A percentile compares a stretch with the other conserved stretches of the same genome.
Conservation (phyloP, 2,888 invertebrate species). For the Apotomis turbidana region DNA sequence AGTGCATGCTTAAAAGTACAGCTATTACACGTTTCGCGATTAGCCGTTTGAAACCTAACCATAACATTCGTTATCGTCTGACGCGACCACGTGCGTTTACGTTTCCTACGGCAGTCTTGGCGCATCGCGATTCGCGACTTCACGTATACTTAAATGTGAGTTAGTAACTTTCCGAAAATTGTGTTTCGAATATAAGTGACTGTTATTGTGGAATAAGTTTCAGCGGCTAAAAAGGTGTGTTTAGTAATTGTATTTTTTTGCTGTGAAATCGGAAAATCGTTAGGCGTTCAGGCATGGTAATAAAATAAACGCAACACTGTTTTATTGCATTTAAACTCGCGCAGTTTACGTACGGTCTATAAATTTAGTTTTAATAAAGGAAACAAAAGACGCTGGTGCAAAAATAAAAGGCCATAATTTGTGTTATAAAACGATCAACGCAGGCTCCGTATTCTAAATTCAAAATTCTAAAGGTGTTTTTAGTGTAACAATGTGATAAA, state of each 20-base stretch:
- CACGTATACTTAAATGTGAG: slow-evolving; percentile 49
- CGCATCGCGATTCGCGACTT: slow-evolving; percentile 52
- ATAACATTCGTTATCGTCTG: slow-evolving; percentile 65
- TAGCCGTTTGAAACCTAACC: slow-evolving; percentile 52
- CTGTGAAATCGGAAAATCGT: background rate
- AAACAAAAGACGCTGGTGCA: background rate
- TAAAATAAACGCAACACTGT: too few species aligned
- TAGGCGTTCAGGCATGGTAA: background rate
- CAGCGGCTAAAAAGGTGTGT: background rate
- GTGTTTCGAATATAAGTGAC: background rate
- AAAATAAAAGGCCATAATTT: background rate
- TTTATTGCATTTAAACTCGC: background rate
- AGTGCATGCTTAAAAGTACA: background rate
- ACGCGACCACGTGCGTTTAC: slow-evolving; percentile 51
- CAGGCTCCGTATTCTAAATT: slow-evolving; percentile 50
- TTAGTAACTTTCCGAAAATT: background rate
- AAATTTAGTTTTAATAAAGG: background rate
- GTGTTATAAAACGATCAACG: slow-evolving; percentile 38
- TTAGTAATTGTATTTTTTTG: too few species aligned
- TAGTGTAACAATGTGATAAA: slow-evolving; percentile 64
- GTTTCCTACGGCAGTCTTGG: slow-evolving; percentile 53
- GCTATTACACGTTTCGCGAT: slow-evolving; percentile 22
- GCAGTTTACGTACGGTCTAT: background rate
- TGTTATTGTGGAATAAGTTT: background rate
- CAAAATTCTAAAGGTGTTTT: slow-evolving; percentile 35